Base-by-base conservation (phyloP, 2,888 invertebrate genomes). In the Mesorhabditis belari region DNA sequence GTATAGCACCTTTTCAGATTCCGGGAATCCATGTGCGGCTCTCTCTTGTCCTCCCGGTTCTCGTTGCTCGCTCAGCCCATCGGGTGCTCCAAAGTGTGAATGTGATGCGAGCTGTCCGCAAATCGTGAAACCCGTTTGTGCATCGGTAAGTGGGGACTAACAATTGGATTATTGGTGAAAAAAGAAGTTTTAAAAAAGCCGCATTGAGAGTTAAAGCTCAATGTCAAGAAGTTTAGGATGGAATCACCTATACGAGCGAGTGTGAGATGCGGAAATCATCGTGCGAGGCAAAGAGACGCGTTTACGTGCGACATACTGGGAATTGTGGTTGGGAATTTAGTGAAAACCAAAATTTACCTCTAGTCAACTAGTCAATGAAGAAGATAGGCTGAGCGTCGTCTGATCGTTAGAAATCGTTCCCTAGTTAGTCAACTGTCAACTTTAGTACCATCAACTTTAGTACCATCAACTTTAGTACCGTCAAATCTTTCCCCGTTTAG, bases 181-280 rank as follows among this genome's bases (percentile, higher is more conserved):
- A 54, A 25, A 17, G 17, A 25, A 17, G 26, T 5, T 55, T 55
- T 1, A 12, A 57, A 53, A 23, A 5, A 24, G 21, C 4, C 3
- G n/a, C n/a, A n/a, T n/a, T n/a, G n/a, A n/a, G 44, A 35, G 44
- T 17, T 17, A 35, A 35, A 35, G 12, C 44, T 35, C 44, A 35
- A 35, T 35, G 12, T 35, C 44, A 1, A n/a, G 12, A 35, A 35
- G 44, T 35, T 35, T 62, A 71, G 71, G 91, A 92, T 83, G 90
- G 90, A 44, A 87, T 88, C 76, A 90, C 90, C 25, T 92, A 92
- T 84, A 86, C 87, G 71, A 90, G 88, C 83, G 90, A 91, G 82
- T 92, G 92, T 83, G 88, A 90, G 77, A 86, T 92, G 77, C 87
- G 88, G 80, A 74, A 77, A 64, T 77, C 78, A 2, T 81, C 84